Percentiles rank a stretch among this genome's conserved stretches.
Conservation (phyloP, 2,888 invertebrate genomes). For the Callyntrura guangdongensis region DNA sequence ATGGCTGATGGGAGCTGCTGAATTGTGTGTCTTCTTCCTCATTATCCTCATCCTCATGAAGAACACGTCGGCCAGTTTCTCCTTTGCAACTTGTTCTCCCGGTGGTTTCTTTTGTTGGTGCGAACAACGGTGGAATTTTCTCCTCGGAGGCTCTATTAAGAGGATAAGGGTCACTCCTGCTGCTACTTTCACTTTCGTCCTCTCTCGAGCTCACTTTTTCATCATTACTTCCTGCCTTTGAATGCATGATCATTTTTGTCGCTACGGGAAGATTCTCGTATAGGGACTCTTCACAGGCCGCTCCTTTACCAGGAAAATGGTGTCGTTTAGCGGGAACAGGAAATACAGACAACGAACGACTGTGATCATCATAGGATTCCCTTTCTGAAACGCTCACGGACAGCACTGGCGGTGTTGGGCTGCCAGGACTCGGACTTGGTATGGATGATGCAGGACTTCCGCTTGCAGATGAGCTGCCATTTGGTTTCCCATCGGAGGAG, state of each 20-base stretch:
- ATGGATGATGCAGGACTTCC: slow-evolving; percentile 78
- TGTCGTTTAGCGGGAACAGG: slow-evolving; percentile 70
- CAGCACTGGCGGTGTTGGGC: slow-evolving; percentile 73
- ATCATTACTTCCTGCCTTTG: slow-evolving; percentile 65
- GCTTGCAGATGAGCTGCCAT: slow-evolving; percentile 77
- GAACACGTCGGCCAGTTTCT: slow-evolving; percentile 27
- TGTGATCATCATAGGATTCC: background rate
- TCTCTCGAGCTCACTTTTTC: background rate
- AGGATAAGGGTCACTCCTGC: slow-evolving; percentile 35
- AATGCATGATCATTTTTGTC: background rate
- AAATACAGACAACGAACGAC: slow-evolving; percentile 69
- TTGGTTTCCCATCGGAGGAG: slow-evolving; percentile 61
- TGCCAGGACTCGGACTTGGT: slow-evolving; percentile 76
- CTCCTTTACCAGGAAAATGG: slow-evolving; percentile 60
- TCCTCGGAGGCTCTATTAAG: slow-evolving; percentile 34
- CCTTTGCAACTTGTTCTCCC: background rate
- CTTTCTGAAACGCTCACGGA: slow-evolving; percentile 60
- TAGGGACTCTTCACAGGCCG: slow-evolving; percentile 54
- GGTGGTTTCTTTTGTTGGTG: background rate
- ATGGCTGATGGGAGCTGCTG: slow-evolving; percentile 75
- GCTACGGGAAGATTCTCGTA: slow-evolving; percentile 57
- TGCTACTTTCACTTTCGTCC: slow-evolving; percentile 20
- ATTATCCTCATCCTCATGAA: slow-evolving; percentile 58
- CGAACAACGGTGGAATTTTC: slow-evolving; percentile 53
- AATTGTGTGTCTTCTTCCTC: slow-evolving; percentile 53